Evolutionary conservation across 2,113 vertebrate genomes (phyloP).

Genomic region (Gila orcuttii): DNA sequence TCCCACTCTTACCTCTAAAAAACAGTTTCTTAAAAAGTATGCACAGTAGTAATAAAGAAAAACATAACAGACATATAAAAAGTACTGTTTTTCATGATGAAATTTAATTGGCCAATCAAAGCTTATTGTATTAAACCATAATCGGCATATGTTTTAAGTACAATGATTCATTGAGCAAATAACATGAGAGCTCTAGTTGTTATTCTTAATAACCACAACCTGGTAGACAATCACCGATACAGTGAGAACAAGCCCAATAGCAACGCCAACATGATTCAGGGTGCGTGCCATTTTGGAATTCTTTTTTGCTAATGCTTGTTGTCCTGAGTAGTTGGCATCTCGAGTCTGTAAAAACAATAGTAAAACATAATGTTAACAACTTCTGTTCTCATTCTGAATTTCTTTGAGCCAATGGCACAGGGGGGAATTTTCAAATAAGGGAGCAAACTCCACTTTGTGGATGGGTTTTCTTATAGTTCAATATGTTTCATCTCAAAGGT

Average conservation of each 20-base stretch:
- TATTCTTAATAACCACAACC: no score
- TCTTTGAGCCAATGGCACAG: neutral
- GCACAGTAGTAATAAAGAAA: no score
- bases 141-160: neutral
- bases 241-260: neutral
- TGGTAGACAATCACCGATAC: neutral
- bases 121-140: neutral
- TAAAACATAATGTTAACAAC: neutral
- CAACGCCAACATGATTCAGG: constrained; percentile 43
- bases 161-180: neutral
- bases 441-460: neutral
- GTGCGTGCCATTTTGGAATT: constrained; percentile 47
- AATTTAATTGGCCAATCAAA: neutral
- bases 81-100: no score
- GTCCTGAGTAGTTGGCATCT: constrained; percentile 39
- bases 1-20: no score
- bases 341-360: constrained; percentile 48
- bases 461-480: neutral
- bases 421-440: neutral
- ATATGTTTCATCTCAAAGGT: no score
- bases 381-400: neutral
- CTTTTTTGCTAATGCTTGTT: constrained; percentile 1
- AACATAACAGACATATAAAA: no score
- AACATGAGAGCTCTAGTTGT: neutral
- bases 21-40: no score